Evolutionary conservation across 2,888 invertebrate species (phyloP).

Genomic region (Ectropis crepuscularia): DNA sequence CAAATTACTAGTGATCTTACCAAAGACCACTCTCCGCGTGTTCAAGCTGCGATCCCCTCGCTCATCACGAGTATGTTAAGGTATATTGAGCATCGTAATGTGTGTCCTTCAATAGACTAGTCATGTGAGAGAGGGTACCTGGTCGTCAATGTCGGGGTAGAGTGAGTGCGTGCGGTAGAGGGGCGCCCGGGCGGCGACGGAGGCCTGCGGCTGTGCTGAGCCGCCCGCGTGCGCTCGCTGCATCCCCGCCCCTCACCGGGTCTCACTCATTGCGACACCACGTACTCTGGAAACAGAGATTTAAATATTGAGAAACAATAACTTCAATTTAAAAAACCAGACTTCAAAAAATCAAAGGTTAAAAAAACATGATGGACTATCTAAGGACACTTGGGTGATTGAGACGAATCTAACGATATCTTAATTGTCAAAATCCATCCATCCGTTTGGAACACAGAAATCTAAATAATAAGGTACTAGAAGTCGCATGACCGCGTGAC

Average conservation of each 20-base stretch:
- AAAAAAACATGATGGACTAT: too few species aligned
- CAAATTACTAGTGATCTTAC: too few species aligned
- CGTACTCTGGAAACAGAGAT: slow-evolving; percentile 48
- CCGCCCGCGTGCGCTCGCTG: slow-evolving; percentile 80
- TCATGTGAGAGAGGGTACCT: slow-evolving; percentile 54
- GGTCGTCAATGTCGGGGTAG: slow-evolving; percentile 80
- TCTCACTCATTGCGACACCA: slow-evolving; percentile 66
- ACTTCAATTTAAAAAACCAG: too few species aligned
- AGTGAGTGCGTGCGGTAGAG: slow-evolving; percentile 64
- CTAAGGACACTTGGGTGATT: too few species aligned
- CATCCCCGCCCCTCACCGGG: slow-evolving; percentile 81
- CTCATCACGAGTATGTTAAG: neutral
- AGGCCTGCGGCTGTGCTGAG: slow-evolving; percentile 76
- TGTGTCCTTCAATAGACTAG: neutral
- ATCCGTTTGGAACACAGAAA: too few species aligned
- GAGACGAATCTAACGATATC: too few species aligned
- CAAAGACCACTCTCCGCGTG: too few species aligned
- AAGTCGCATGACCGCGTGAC: too few species aligned
- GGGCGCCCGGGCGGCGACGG: slow-evolving; percentile 67
- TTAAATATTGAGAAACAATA: too few species aligned
- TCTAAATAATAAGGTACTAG: too few species aligned
- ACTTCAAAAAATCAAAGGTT: neutral
- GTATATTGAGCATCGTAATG: neutral
- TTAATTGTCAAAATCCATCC: too few species aligned
- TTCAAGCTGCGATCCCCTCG: too few species aligned